Base-by-base conservation (phyloP, 2,888 invertebrate species). In the Pasiphila rectangulata region DNA sequence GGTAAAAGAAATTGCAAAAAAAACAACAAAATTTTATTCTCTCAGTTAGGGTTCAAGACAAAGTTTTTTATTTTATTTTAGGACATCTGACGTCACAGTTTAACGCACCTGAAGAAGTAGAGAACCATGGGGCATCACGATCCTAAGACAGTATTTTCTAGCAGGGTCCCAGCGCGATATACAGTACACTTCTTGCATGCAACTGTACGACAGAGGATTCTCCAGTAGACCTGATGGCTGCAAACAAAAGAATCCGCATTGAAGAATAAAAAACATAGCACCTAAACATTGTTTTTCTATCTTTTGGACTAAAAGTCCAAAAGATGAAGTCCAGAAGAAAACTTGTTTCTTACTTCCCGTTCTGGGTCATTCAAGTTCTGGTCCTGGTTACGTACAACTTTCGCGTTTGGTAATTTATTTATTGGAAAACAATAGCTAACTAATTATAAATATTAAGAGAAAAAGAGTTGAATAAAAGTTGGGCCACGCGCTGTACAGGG, bases 101-200 rank as follows among this genome's bases (percentile, higher is more conserved):
- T 45, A 36, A 42, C 66, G 53, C 63, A 93, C 93, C 91, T 93
- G 93, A 51, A 94, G 77, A 15, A 95, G 84, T 21, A 95, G 83
- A 9, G 94, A 94, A 46, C 94, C 94, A 63, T 94, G 93, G 1
- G 93, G 92, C 73, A 95, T 90, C 20, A 94, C 93, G 63, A 95
- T 92, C 56, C 94, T 90, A 51, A 95, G 90, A 75, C 94, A 95
- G 79, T 93, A 94, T 72, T 94, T 94, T 62, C 94, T 92, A n/a
- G 93, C 93, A 1, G 92, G 91, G 64, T 95, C 95, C 94, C 94
- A 95, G 39, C 94, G 89, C 0, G 93, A 91, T 37, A 94, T 93
- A 56, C 93, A 91, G 71, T 94, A 94, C 1, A 95, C 92, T 66
- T 95, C 94, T 63, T 94, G 93, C 89, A 95, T 94, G 62, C 90